Conservation (phyloP, 2,113 vertebrate species). For the Ageneiosus marmoratus region DNA sequence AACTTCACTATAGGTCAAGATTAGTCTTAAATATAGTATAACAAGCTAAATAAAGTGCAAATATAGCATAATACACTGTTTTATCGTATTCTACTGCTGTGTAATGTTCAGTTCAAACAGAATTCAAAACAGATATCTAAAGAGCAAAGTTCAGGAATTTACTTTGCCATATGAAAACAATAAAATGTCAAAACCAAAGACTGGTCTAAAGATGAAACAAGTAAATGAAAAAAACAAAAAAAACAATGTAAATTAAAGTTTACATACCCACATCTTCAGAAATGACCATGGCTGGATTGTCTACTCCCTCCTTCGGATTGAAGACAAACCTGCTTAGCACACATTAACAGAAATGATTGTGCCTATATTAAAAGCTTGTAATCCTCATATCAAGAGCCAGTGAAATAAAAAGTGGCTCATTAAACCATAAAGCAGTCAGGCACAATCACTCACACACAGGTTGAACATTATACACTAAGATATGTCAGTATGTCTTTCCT, state of each 20-base stretch:
- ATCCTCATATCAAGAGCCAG: conserved; percentile 24
- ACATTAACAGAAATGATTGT: conserved; percentile 40
- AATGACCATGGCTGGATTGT: conserved; percentile 88
- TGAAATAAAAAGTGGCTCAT: background rate
- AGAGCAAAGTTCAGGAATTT: background rate
- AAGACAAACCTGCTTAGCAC: conserved; percentile 83
- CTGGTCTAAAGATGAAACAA: background rate
- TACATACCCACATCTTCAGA: conserved; percentile 80
- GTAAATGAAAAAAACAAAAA: no score
- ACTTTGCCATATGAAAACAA: background rate
- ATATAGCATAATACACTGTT: background rate
- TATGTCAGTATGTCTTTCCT: conserved; percentile 20
- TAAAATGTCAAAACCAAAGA: background rate
- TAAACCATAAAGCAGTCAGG: conserved; percentile 30
- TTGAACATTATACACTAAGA: conserved; percentile 11
- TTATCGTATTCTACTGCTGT: background rate
- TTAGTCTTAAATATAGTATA: background rate
- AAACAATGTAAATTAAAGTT: background rate
- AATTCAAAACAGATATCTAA: background rate
- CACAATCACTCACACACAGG: conserved; percentile 15
- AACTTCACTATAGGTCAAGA: conserved; percentile 39
- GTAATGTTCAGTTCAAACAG: background rate
- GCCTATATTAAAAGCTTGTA: conserved; percentile 11
- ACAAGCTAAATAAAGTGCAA: background rate
- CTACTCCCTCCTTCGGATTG: conserved; percentile 89